Base-by-base conservation (phyloP, 2,113 vertebrate genomes). In the Podarcis raffonei region DNA sequence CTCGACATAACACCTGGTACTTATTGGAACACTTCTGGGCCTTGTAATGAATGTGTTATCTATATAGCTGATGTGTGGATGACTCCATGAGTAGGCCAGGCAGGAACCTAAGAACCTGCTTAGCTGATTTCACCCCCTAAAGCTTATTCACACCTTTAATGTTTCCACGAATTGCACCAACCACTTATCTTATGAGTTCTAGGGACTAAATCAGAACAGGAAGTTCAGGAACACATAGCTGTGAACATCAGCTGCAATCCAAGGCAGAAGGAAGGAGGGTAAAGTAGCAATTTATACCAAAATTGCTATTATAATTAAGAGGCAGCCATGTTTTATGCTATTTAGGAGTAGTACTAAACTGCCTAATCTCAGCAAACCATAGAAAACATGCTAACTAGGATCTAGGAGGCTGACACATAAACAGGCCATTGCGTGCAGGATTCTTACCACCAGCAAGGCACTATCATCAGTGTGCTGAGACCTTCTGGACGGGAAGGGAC, bases 381-480 rank as follows among this genome's bases (percentile, higher is more conserved):
- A 89, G 81, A 81, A 32, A 74, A 0, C n/a, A 90, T 57, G 87
- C 93, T 91, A 87, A 87, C 91, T 95, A 35, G 1, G 57, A 20
- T 30, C 88, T 94, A 81, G 35, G 91, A 72, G 93, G 89, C 23
- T 87, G 91, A 89, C 94, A 89, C 66, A 86, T 89, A 94, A 90
- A 92, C 91, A 94, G 92, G 92, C 86, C 89, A 92, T 90, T 88
- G 89, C 92, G 90, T 96, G 96, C 95, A 96, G 94, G 90, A 90
- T 92, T 96, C 98, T 99, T 99, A 99, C 99, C 99, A 99, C 98
- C 94, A 99, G 98, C 94, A 99, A 98, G 96, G 98, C 98, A 95
- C 98, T 99, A 98, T 99, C 99, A 95, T 99, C 99, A 94, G 99
- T 99, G 96, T 99, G 99, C 95, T 99, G 99, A 96, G 98, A 99